Conservation (phyloP, 1,140 invertebrate species). For the Euura lappo region DNA sequence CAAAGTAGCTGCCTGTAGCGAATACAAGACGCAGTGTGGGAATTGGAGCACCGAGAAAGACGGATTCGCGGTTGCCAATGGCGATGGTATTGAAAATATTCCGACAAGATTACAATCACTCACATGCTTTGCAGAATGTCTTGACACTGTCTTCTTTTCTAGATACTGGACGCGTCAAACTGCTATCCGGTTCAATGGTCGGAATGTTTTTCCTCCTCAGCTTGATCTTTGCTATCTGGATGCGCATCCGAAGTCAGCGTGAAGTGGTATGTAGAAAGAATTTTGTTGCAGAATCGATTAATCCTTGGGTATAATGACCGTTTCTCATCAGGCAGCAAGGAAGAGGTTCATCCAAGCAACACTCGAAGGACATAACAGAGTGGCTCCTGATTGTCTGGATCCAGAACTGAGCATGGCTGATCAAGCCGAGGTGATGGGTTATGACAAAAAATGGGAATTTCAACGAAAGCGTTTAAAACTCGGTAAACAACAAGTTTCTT, state of each 20-base stretch:
- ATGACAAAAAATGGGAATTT: slow-evolving; percentile 65
- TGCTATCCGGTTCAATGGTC: slow-evolving; percentile 9
- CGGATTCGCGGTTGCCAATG: not conserved
- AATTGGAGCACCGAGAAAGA: not conserved
- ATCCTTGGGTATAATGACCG: not conserved
- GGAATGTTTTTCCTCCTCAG: slow-evolving; percentile 43
- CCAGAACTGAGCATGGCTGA: slow-evolving; percentile 77
- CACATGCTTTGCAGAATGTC: too few relatives aligned
- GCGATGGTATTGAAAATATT: too few relatives aligned
- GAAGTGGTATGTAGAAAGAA: slow-evolving; percentile 58
- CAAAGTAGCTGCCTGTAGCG: not conserved
- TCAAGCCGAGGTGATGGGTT: slow-evolving; percentile 65
- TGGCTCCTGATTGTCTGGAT: slow-evolving; percentile 75
- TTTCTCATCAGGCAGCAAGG: slow-evolving; percentile 52
- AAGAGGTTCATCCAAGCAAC: slow-evolving; percentile 65
- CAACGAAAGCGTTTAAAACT: slow-evolving; percentile 59
- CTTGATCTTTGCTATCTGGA: slow-evolving; percentile 57
- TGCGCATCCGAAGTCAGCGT: slow-evolving; percentile 61
- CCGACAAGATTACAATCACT: too few relatives aligned
- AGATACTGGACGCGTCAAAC: too few relatives aligned
- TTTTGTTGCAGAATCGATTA: too few relatives aligned
- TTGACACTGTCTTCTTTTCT: too few relatives aligned
- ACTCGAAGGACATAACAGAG: slow-evolving; percentile 73
- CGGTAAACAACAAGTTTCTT: slow-evolving; percentile 36
- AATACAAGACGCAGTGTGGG: not conserved